Base-by-base conservation (phyloP, 2,113 vertebrate species). In the Indicator indicator region DNA sequence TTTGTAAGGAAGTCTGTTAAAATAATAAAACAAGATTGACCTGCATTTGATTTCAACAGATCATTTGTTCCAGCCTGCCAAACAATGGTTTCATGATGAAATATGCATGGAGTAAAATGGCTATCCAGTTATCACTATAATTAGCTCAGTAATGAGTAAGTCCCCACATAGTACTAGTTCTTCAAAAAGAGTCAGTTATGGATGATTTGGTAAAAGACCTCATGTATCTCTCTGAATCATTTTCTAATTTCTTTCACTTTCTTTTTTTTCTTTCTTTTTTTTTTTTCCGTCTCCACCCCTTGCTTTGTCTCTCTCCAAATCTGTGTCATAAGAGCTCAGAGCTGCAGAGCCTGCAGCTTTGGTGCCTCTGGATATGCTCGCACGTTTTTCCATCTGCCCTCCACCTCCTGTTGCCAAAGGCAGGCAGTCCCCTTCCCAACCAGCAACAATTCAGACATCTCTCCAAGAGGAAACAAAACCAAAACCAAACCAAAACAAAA, bases 131-230 rank as follows among this genome's bases (percentile, higher is more conserved):
- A 88, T 44, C 70, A 36, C 63, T 42, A 74, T 30, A 78, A 96
- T 96, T 96, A 96, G 50, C 77, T 78, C 62, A 78, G 83, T 93
- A 90, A 95, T 91, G 82, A 95, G 82, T 78, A 95, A 83, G 76
- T 88, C 90, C 90, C 88, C 73, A 76, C 92, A 97, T 92, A 76
- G 63, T 84, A 69, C 62, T 90, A 75, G n/a, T n/a, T 88, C 90
- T 86, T 88, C 26, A 86, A 86, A 93, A 95, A 76, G 4, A 83
- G 59, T 55, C 76, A 73, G 33, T 85, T 92, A 85, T 2, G 10
- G 83, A 91, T 88, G 82, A 70, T 55, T 73, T 93, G 73, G 44
- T 70, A n/a, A 68, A 91, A 89, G 44, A 65, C 13, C 21, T 14
- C 62, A 36, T 40, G 18, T 32, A 86, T 78, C 54, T 75, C 56